Conservation (phyloP, 2,113 vertebrate genomes). For the Trogon surrucura region DNA sequence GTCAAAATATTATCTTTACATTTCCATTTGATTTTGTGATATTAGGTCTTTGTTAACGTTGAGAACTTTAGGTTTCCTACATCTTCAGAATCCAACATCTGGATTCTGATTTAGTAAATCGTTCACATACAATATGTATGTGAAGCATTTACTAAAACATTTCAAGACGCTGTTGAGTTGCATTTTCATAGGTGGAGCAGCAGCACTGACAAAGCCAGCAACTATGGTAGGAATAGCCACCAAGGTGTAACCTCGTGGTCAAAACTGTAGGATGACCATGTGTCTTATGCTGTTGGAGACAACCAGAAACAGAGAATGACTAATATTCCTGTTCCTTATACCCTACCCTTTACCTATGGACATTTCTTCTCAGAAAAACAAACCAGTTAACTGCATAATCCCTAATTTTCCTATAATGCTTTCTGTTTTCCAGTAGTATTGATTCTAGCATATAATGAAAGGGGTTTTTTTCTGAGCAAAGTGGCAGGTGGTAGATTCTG, state of each 20-base stretch:
- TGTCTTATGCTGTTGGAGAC: background rate
- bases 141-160: background rate
- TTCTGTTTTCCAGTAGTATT: constrained; percentile 16
- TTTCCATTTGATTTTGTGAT: background rate
- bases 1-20: background rate
- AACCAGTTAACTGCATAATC: constrained; percentile 8
- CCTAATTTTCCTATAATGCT: constrained; percentile 52
- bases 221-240: background rate
- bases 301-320: background rate
- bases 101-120: too few relatives aligned
- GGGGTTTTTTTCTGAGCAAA: background rate
- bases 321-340: background rate
- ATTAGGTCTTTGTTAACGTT: background rate
- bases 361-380: constrained; percentile 39
- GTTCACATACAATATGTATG: too few relatives aligned
- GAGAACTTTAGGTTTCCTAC: background rate
- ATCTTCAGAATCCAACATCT: background rate
- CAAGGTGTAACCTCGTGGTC: background rate
- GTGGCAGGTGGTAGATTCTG: constrained; percentile 65
- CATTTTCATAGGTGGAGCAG: background rate
- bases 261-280: background rate
- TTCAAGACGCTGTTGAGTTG: background rate
- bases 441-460: constrained; percentile 53
- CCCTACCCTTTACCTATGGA: background rate
- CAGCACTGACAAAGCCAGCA: background rate